Evolutionary conservation across 2,888 invertebrate species (phyloP).

Genomic region (Exephanes ischioxanthus): DNA sequence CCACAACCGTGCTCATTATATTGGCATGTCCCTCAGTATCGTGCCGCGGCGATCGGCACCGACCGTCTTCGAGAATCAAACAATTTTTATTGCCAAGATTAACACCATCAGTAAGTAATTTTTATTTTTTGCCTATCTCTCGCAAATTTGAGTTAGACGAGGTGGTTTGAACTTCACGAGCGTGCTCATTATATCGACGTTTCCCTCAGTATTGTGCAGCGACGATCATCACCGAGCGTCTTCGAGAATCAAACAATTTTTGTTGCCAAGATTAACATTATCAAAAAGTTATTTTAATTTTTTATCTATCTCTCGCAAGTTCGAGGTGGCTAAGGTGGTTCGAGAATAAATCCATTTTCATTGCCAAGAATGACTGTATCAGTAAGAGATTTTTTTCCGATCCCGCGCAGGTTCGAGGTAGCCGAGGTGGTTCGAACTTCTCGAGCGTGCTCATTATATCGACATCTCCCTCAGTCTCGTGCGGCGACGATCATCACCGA

Average conservation of each 20-base stretch:
- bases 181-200: conserved; percentile 40
- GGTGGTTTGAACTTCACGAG: not conserved
- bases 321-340: not conserved
- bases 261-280: not conserved
- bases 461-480: conserved; percentile 1
- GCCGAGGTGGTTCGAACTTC: not conserved
- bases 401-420: not conserved
- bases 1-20: conserved; percentile 39
- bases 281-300: not conserved
- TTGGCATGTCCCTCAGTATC: conserved; percentile 3
- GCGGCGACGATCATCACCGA: conserved; percentile 7
- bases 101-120: not conserved
- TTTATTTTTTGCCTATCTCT: no score
- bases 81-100: not conserved
- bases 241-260: not conserved
- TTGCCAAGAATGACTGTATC: not conserved
- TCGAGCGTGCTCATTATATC: conserved; percentile 40
- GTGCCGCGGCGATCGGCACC: not conserved
- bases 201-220: not conserved
- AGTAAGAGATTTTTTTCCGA: not conserved
- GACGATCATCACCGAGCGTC: conserved; percentile 3
- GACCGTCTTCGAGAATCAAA: conserved; percentile 5
- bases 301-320: no score
- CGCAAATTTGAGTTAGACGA: no score
- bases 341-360: not conserved